Evolutionary conservation across 2,113 vertebrate species (phyloP).

Genomic region (Dendropsophus ebraccatus): DNA sequence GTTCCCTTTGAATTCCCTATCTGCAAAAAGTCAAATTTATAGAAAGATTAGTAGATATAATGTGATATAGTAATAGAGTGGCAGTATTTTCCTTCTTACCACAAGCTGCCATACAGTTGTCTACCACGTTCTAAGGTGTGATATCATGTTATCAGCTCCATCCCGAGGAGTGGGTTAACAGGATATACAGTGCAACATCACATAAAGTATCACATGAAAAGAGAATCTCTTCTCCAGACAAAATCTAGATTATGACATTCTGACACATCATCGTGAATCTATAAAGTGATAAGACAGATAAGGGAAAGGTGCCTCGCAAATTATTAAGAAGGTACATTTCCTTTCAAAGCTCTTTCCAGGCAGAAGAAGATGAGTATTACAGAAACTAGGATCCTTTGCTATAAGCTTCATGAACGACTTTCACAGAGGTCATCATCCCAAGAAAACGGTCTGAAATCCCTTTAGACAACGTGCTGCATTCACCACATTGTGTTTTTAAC

Average conservation of each 20-base stretch:
- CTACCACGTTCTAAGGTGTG: background rate
- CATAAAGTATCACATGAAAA: background rate
- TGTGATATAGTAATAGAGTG: too few species aligned
- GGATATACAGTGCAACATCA: background rate
- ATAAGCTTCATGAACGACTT: conserved; percentile 4
- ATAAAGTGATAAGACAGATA: conserved; percentile 19
- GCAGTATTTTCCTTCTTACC: background rate
- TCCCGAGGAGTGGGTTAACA: background rate
- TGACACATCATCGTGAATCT: background rate
- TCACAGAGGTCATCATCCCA: background rate
- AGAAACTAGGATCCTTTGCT: background rate
- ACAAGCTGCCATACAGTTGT: background rate
- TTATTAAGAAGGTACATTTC: background rate
- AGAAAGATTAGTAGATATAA: too few species aligned
- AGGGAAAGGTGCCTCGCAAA: background rate
- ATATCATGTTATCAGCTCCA: background rate
- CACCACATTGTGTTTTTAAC: background rate
- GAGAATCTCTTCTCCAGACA: background rate
- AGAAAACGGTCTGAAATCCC: background rate
- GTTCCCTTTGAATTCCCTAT: background rate
- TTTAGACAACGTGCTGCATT: background rate
- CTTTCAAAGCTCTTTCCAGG: conserved; percentile 6
- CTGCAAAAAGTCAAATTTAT: too few species aligned
- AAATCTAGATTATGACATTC: background rate
- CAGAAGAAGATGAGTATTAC: background rate